Evolutionary conservation across 2,888 invertebrate species (phyloP).

Genomic region (Eulithis testata): DNA sequence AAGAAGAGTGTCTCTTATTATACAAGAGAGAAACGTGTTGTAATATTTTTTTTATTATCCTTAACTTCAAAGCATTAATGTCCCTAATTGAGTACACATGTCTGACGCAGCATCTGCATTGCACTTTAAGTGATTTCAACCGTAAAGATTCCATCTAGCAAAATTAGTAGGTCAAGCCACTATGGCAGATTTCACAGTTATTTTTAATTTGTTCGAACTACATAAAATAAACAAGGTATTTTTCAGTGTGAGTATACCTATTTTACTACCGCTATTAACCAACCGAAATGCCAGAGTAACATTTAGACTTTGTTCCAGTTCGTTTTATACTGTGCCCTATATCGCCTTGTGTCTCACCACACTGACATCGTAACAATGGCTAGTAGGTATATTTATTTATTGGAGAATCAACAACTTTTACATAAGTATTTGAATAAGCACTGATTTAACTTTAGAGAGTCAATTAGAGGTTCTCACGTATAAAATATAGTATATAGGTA

Average conservation of each 20-base stretch:
- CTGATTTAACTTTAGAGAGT: too few relatives aligned
- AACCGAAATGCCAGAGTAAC: slow-evolving; percentile 74
- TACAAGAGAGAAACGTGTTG: not conserved
- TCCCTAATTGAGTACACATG: not conserved
- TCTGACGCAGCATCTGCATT: slow-evolving; percentile 3
- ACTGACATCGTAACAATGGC: slow-evolving; percentile 43
- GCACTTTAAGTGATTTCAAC: not conserved
- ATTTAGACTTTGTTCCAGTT: slow-evolving; percentile 71
- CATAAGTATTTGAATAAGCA: too few relatives aligned
- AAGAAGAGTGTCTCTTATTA: too few relatives aligned
- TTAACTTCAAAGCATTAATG: slow-evolving; percentile 1
- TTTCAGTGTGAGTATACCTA: slow-evolving; percentile 19
- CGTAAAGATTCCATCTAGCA: slow-evolving; percentile 3
- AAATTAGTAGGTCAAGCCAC: slow-evolving; percentile 12
- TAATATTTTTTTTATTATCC: not conserved
- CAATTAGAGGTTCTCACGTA: too few relatives aligned
- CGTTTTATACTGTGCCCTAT: slow-evolving; percentile 68
- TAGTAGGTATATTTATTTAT: not conserved
- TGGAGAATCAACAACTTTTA: too few relatives aligned
- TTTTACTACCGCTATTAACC: slow-evolving; percentile 48
- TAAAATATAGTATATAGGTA: too few relatives aligned
- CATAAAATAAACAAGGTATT: slow-evolving; percentile 22
- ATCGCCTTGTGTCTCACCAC: slow-evolving; percentile 52
- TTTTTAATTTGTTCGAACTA: slow-evolving; percentile 3
- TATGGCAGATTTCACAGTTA: slow-evolving; percentile 11